phyloP scores from a whole-genome alignment of 1,140 invertebrate genomes.

The Vollenhovia emeryi region DNA sequence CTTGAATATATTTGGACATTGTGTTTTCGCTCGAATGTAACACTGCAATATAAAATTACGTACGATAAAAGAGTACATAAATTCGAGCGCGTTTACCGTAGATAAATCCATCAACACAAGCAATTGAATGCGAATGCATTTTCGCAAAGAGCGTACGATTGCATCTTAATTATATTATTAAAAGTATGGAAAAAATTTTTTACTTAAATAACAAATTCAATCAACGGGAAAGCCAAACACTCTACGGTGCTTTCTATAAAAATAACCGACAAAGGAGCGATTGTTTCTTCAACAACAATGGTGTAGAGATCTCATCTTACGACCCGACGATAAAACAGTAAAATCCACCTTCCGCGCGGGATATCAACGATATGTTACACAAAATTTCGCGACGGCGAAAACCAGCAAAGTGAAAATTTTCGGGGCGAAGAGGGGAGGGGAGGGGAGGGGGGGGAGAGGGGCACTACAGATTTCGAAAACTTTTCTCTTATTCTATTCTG shows the following conservation, averaged over 20 bases:
- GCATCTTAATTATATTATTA: background rate
- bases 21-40: background rate
- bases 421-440: too few relatives aligned
- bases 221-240: background rate
- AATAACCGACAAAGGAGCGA: background rate
- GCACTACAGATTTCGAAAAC: conserved; percentile 37
- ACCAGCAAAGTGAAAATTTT: too few relatives aligned
- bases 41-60: background rate
- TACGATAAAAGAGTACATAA: background rate
- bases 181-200: background rate
- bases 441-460: background rate
- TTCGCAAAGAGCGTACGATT: background rate
- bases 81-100: background rate
- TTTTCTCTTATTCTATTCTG: background rate
- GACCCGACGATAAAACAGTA: conserved; percentile 28
- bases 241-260: background rate
- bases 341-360: background rate
- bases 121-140: background rate
- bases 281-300: background rate
- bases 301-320: background rate
- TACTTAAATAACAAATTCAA: background rate
- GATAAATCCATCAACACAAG: background rate
- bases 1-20: background rate
- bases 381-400: too few relatives aligned
- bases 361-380: conserved; percentile 13